Evolutionary conservation across 2,113 vertebrate genomes (phyloP).

Genomic region (Alouatta palliata): DNA sequence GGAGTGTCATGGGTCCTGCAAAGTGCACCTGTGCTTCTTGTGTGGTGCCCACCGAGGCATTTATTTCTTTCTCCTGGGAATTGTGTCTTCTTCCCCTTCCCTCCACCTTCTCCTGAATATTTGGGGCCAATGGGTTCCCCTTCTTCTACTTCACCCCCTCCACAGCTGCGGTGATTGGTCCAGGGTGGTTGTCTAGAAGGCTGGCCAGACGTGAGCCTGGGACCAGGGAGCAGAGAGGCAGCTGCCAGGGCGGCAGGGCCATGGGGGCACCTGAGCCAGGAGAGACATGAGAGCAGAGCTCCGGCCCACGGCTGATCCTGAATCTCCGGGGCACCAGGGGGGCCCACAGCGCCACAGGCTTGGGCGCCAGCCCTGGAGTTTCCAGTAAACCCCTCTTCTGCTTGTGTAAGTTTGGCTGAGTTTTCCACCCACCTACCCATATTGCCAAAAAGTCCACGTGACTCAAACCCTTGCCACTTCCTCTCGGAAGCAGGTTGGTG

Average conservation of each 20-base stretch:
- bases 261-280: accelerated
- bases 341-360: too few species aligned
- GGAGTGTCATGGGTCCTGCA: accelerated
- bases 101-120: neutral
- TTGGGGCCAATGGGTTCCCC: too few species aligned
- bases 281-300: accelerated
- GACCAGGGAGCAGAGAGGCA: accelerated
- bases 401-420: neutral
- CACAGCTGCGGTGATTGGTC: too few species aligned
- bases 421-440: neutral
- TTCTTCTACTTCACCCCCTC: neutral
- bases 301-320: accelerated
- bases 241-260: neutral
- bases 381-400: neutral
- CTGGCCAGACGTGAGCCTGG: accelerated
- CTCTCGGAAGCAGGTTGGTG: accelerated
- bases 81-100: neutral
- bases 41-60: accelerated
- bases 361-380: accelerated
- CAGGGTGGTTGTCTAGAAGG: neutral
- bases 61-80: neutral
- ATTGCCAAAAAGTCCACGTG: neutral
- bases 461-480: neutral
- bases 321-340: too few species aligned
- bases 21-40: neutral